Percentiles rank a stretch among this genome's conserved stretches.
These are phyloP conservation scores for Coilia nasus DNA, from an alignment of 2,797 vertebrate species.

Conservation along the genomic window DNA sequence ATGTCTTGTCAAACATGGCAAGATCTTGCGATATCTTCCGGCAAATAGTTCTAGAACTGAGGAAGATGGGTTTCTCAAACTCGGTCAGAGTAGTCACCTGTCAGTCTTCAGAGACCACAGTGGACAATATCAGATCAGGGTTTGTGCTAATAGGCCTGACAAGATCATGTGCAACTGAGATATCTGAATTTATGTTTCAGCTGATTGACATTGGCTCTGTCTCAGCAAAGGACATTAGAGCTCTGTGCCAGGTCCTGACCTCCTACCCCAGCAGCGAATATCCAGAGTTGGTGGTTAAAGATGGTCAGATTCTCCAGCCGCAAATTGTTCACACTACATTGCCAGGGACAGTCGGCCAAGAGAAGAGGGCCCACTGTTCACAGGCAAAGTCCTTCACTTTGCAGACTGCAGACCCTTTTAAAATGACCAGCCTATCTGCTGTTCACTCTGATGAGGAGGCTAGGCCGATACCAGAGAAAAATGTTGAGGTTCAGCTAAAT, in stretches of 20 bases:
- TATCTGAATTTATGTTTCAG: slow-evolving; percentile 74
- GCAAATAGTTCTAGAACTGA: slow-evolving; percentile 76
- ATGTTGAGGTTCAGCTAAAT: slow-evolving; percentile 71
- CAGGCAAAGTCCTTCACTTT: slow-evolving; percentile 63
- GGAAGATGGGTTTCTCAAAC: slow-evolving; percentile 59
- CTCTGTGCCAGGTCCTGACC: slow-evolving; percentile 72
- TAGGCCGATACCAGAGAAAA: slow-evolving; percentile 72
- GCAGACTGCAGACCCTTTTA: slow-evolving; percentile 73
- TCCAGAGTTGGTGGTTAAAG: slow-evolving; percentile 79
- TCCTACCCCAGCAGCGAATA: slow-evolving; percentile 69
- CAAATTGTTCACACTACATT: slow-evolving; percentile 68
- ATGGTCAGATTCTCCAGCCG: slow-evolving; percentile 67
- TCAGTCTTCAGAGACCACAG: slow-evolving; percentile 71
- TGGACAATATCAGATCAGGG: slow-evolving; percentile 78
- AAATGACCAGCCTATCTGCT: slow-evolving; percentile 61
- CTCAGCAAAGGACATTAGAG: slow-evolving; percentile 69
- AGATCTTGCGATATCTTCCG: slow-evolving; percentile 81
- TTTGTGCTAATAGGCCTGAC: slow-evolving; percentile 83
- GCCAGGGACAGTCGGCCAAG: slow-evolving; percentile 37
- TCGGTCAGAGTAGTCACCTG: slow-evolving; percentile 79
- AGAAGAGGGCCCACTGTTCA: slow-evolving; percentile 30
- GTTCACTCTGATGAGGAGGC: neutral
- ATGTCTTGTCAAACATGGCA: slow-evolving; percentile 66
- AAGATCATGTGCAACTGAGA: slow-evolving; percentile 73
- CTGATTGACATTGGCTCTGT: slow-evolving; percentile 68